Evolutionary conservation across 2,888 invertebrate species (phyloP).

Genomic region (Marronus borbonicus): DNA sequence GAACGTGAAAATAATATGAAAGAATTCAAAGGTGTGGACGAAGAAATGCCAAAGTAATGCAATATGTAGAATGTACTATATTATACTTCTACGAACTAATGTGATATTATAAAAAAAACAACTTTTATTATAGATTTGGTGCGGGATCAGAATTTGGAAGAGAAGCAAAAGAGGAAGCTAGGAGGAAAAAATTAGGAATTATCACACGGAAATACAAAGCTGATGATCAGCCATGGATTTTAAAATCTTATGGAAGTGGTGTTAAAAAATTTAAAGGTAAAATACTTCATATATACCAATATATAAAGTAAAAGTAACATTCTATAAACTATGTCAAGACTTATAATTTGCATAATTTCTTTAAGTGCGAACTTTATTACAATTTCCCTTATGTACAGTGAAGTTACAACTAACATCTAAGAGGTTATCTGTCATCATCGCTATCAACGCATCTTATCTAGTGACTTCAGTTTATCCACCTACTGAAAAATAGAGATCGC

Average conservation of each 20-base stretch:
- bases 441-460: too few species aligned
- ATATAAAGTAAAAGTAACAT: too few species aligned
- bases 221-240: slow-evolving; percentile 97
- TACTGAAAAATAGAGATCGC: too few species aligned
- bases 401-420: too few species aligned
- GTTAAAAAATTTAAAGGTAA: slow-evolving; percentile 80
- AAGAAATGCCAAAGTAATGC: slow-evolving; percentile 88
- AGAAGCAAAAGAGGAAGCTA: slow-evolving; percentile 93
- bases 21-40: slow-evolving; percentile 90
- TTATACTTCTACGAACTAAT: background rate
- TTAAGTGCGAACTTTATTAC: too few species aligned
- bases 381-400: too few species aligned
- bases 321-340: too few species aligned
- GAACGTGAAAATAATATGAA: slow-evolving; percentile 95
- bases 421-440: too few species aligned
- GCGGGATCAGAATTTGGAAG: slow-evolving; percentile 97
- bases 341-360: too few species aligned
- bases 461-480: too few species aligned
- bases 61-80: slow-evolving; percentile 8
- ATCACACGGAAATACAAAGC: slow-evolving; percentile 90
- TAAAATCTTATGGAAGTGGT: slow-evolving; percentile 91
- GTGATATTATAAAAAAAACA: background rate
- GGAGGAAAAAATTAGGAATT: slow-evolving; percentile 94
- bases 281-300: slow-evolving; percentile 41
- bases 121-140: slow-evolving; percentile 78